Base-by-base conservation (phyloP, 2,888 invertebrate genomes). In the Ctena decussata region DNA sequence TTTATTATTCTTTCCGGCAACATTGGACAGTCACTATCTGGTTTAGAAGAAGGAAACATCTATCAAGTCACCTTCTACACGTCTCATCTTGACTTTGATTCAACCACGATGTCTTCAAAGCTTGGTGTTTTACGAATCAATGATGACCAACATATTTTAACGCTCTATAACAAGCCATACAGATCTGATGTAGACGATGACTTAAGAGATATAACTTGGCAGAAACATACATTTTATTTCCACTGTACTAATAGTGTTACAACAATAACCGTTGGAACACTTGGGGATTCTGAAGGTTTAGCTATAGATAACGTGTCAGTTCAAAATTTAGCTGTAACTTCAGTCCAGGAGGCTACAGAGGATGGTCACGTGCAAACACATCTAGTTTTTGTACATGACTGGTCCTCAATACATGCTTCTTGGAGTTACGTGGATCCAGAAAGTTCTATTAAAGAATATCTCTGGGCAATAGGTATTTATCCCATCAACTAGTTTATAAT, bases 401-500 rank as follows among this genome's bases (percentile, higher is more conserved):
- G 84, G 84, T 84, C 86, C 11, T 84, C 86, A 6, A 69, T 86
- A 27, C 82, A 86, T 65, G 83, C 86, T 6, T 53, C 81, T n/a
- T 86, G 86, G 86, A 79, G 70, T 11, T 84, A 79, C 49, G 24
- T 57, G 6, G 86, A 86, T 41, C 46, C 70, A 24, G 83, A 86
- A 71, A 86, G 79, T 39, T 49, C 37, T n/a, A 84, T 86, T 30
- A 32, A 82, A 8, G 86, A 86, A n/a, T 86, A 84, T 44, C 44
- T 79, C 15, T 86, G 86, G 86, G 84, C 86, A 24, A 80, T 86
- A 32, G 86, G 86, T 86, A 82, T 73, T n/a, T n/a, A n/a, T n/a
- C n/a, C n/a, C n/a, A n/a, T n/a, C n/a, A n/a, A n/a, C n/a, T n/a
- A n/a, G n/a, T n/a, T n/a, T n/a, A n/a, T n/a, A n/a, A n/a, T n/a